phyloP scores from a whole-genome alignment of 2,888 invertebrate genomes.

The Parascotia fuliginaria region DNA sequence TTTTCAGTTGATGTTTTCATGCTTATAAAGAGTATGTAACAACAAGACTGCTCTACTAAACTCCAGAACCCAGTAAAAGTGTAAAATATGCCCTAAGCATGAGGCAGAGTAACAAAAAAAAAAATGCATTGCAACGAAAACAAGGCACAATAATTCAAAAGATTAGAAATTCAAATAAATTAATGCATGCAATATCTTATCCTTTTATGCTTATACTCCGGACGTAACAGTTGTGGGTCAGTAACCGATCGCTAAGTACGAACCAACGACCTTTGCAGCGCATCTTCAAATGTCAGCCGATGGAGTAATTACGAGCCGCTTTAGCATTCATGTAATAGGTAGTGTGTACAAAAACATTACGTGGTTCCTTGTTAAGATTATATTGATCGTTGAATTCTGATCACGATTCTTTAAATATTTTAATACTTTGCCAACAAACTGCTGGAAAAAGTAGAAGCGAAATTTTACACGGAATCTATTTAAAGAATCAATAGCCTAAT shows the following conservation, averaged over 20 bases:
- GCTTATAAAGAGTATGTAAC: too few species aligned
- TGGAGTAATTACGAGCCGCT: conserved; percentile 66
- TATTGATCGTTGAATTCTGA: background rate
- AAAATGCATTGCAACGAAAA: too few species aligned
- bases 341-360: conserved; percentile 17
- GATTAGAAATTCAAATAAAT: background rate
- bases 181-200: background rate
- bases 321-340: conserved; percentile 42
- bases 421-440: too few species aligned
- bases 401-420: background rate
- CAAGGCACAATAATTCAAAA: too few species aligned
- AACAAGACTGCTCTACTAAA: too few species aligned
- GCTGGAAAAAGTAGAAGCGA: too few species aligned
- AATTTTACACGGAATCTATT: too few species aligned
- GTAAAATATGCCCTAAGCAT: too few species aligned
- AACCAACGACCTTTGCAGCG: conserved; percentile 62
- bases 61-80: too few species aligned
- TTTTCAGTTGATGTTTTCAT: too few species aligned
- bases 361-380: background rate
- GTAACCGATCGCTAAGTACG: conserved; percentile 51
- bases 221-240: conserved; percentile 54
- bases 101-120: too few species aligned
- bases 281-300: conserved; percentile 70
- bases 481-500: too few species aligned
- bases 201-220: conserved; percentile 28